Conservation (phyloP, 2,113 vertebrate genomes). For the Anoplopoma fimbria region DNA sequence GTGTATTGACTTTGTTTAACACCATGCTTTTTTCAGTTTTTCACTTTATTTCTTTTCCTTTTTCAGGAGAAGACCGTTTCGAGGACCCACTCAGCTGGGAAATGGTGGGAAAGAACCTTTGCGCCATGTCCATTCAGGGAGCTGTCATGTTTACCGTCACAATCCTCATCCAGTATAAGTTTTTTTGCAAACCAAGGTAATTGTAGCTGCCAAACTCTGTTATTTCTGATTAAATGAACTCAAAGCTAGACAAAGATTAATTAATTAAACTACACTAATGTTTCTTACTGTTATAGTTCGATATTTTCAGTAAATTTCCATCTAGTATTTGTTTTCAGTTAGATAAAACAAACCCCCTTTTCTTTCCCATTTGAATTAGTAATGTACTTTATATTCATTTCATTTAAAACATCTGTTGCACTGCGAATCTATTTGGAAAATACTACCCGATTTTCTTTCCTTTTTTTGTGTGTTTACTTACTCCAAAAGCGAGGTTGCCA, state of each 20-base stretch:
- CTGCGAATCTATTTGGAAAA: conserved; percentile 28
- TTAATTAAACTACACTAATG: not conserved
- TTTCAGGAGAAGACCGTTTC: conserved; percentile 93
- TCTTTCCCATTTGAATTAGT: conserved; percentile 20
- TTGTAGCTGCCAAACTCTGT: too few relatives aligned
- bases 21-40: not conserved
- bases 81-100: conserved; percentile 94
- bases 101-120: conserved; percentile 94
- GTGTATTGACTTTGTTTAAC: not conserved
- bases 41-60: not conserved
- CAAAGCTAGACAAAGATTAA: not conserved
- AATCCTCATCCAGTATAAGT: conserved; percentile 95
- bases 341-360: not conserved
- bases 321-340: not conserved
- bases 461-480: conserved; percentile 22
- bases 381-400: conserved; percentile 20
- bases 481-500: conserved; percentile 56
- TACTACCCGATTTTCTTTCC: not conserved
- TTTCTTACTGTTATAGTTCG: not conserved
- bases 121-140: conserved; percentile 94
- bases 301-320: not conserved
- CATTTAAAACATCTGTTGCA: conserved; percentile 50
- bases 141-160: conserved; percentile 92
- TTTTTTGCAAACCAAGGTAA: conserved; percentile 94
- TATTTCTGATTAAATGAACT: not conserved